Conservation (phyloP, 2,797 vertebrate species). For the Schizothorax lantsangensis region DNA sequence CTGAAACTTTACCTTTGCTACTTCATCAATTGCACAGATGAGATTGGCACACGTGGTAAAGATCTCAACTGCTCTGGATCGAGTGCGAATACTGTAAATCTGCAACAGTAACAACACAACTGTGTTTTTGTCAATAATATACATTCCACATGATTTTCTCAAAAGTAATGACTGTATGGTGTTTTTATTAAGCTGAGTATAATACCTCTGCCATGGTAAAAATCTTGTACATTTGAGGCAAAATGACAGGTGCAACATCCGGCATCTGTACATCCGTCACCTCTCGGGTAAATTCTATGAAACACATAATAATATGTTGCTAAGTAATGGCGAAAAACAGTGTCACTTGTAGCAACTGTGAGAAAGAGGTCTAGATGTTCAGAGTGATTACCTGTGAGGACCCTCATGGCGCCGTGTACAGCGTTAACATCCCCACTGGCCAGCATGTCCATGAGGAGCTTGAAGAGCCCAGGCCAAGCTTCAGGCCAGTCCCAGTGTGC, state of each 20-base stretch:
- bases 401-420: slow-evolving; percentile 97
- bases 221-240: slow-evolving; percentile 99
- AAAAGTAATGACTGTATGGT: neutral
- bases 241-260: slow-evolving; percentile 95
- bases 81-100: slow-evolving; percentile 96
- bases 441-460: slow-evolving; percentile 97
- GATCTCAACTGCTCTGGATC: slow-evolving; percentile 96
- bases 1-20: slow-evolving; percentile 87
- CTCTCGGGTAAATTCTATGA: slow-evolving; percentile 94
- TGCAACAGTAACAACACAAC: slow-evolving; percentile 61
- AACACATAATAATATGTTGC: neutral
- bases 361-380: neutral
- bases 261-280: slow-evolving; percentile 99
- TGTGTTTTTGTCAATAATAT: neutral
- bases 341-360: neutral
- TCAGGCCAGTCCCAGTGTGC: slow-evolving; percentile 99
- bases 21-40: slow-evolving; percentile 95
- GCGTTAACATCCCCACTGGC: slow-evolving; percentile 94
- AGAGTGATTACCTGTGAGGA: slow-evolving; percentile 88
- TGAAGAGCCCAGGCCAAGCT: slow-evolving; percentile 97
- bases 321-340: neutral
- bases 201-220: slow-evolving; percentile 98
- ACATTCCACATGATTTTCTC: neutral
- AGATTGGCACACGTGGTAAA: slow-evolving; percentile 99
- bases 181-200: neutral